Base-by-base conservation (phyloP, 2,888 invertebrate genomes). In the Congeria kusceri region DNA sequence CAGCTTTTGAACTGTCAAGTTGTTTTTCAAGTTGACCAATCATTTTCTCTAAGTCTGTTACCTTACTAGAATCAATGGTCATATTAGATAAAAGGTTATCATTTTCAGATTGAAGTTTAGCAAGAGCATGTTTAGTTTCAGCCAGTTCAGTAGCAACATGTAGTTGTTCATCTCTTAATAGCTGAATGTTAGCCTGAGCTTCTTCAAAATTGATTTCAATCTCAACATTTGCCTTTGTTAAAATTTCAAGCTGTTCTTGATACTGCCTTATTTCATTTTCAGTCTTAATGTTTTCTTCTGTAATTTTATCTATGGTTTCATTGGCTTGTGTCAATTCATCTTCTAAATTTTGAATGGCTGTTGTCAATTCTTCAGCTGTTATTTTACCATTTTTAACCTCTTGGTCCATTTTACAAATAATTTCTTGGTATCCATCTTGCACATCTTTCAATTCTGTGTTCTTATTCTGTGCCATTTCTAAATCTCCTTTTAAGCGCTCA, bases 381-480 rank as follows among this genome's bases (percentile, higher is more conserved):
- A 23, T 9, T 20, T 53, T 53, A 23, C 23, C 20, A 53, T 47
- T 46, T 49, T 53, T 73, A 18, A 66, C 13, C 20, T 70, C 53
- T 5, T 23, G 53, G 20, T 59, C 49, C 13, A 70, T 25, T n/a
- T 70, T 61, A 25, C 46, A 18, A 13, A 72, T 58, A 44, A 58
- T 57, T n/a, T 64, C 71, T 23, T 64, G 57, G n/a, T 72, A 65
- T 23, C 56, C 44, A 44, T 47, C 18, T 20, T 64, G 64, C 18
- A 72, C 28, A 28, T 64, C 64, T 46, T 58, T 72, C 25, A 72
- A 20, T 27, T 72, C 71, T 3, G 58, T 47, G 47, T 72, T 47
- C 28, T 64, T 72, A 47, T 56, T 62, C 28, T 74, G 73, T 3
- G 73, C 73, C 18, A 74, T 27, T 32, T 74, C 73, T 67, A 74